Evolutionary conservation across 2,888 invertebrate species (phyloP).

Genomic region (Rotaria macrura): DNA sequence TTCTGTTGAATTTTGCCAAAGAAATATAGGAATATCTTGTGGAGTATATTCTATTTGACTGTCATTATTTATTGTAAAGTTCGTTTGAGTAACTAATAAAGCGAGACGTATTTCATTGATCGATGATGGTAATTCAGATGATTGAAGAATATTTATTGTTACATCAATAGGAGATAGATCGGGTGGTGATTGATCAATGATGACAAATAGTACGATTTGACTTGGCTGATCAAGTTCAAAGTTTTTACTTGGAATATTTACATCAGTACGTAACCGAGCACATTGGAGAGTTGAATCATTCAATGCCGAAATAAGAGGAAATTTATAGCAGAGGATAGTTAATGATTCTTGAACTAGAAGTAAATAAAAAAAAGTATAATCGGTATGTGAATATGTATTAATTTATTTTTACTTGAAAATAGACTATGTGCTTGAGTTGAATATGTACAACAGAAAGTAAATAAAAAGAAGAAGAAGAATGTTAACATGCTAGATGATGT

Average conservation of each 20-base stretch:
- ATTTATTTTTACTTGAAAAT: not conserved
- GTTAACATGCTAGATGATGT: not conserved
- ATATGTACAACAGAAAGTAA: not conserved
- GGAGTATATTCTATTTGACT: not conserved
- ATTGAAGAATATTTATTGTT: not conserved
- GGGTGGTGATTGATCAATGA: not conserved
- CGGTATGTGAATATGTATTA: not conserved
- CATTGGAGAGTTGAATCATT: not conserved
- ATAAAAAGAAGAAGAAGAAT: not conserved
- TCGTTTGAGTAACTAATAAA: not conserved
- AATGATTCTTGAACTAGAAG: not conserved
- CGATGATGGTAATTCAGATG: not conserved
- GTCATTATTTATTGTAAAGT: not conserved
- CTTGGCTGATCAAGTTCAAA: not conserved
- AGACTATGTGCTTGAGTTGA: not conserved
- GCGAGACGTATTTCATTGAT: not conserved
- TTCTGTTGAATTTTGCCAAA: not conserved
- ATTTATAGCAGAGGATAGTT: not conserved
- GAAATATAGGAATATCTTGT: not conserved
- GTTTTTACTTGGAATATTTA: not conserved
- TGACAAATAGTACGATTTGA: not conserved
- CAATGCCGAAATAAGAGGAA: not conserved
- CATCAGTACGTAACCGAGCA: not conserved
- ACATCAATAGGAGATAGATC: not conserved
- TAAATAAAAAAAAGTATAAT: not conserved